Evolutionary conservation across 2,797 vertebrate genomes (phyloP), one percentile per base, ranked within the genome.

Genomic region (Tachyglossus aculeatus): DNA sequence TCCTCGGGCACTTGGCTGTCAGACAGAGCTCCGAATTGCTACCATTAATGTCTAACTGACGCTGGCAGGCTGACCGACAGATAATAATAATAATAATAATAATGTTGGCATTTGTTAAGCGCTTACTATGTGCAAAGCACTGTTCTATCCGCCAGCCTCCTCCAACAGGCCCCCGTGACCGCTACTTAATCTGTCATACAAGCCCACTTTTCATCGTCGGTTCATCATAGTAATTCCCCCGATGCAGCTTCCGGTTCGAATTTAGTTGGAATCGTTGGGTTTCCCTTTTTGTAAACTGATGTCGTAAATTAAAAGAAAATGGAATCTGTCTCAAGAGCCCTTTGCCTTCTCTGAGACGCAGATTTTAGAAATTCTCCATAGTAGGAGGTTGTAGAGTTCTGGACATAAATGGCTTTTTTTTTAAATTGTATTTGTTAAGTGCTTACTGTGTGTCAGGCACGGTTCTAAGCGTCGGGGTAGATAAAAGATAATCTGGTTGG

Each of bases 111-210:
- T n/a, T n/a, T n/a, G n/a, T n/a, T n/a, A n/a, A n/a, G n/a, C n/a
- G n/a, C n/a, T n/a, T n/a, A n/a, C n/a, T n/a, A n/a, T n/a, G n/a
- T n/a, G n/a, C n/a, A n/a, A n/a, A n/a, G n/a, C n/a, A n/a, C n/a
- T n/a, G n/a, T n/a, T n/a, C n/a, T n/a, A n/a, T 19, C 48, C 0
- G 6, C 75, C 86, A 81, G 67, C 33, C 48, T 4, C 55, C 63
- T 16, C 22, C 15, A 1, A 31, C 1, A 66, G 63, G 56, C 36
- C 52, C 54, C 81, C 32, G 67, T 40, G 29, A 64, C 31, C 71
- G 80, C 69, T 75, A 69, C 73, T 78, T 71, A 29, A 27, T 78
- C 73, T 74, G 67, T 72, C 76, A 67, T 2, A 25, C 58, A 67
- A 81, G 67, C 5, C 36, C 1, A 63, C 50, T 50, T 81, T 84